phyloP scores from a whole-genome alignment of 2,888 invertebrate species.

The Peribatodes rhomboidaria region DNA sequence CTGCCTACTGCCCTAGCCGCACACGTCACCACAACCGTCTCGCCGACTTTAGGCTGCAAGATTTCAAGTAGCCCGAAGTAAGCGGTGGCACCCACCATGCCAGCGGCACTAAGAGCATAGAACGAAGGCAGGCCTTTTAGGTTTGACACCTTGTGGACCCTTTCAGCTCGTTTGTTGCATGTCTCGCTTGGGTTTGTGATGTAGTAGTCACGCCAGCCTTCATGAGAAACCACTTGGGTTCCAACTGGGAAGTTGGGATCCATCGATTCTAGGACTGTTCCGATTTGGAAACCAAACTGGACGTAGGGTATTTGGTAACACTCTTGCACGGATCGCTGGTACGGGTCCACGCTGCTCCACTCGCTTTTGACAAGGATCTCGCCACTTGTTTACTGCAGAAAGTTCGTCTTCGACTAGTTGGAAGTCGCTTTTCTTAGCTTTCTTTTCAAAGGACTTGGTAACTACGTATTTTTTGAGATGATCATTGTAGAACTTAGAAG shows the following conservation, averaged over 20 bases:
- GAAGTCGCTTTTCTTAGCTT: slow-evolving; percentile 86
- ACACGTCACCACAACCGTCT: background rate
- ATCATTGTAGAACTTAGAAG: slow-evolving; percentile 64
- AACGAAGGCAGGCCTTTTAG: background rate
- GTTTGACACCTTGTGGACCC: background rate
- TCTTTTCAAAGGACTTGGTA: slow-evolving; percentile 84
- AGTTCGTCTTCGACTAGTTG: slow-evolving; percentile 87
- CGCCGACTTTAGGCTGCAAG: background rate
- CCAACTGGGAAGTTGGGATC: slow-evolving; percentile 85
- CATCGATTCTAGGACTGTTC: slow-evolving; percentile 67
- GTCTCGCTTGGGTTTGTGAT: slow-evolving; percentile 22
- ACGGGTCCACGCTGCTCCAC: slow-evolving; percentile 67
- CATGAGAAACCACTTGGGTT: slow-evolving; percentile 83
- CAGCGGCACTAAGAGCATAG: background rate
- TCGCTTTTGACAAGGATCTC: slow-evolving; percentile 66
- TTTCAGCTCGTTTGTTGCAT: background rate
- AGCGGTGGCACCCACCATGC: slow-evolving; percentile 3
- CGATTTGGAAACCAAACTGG: slow-evolving; percentile 45
- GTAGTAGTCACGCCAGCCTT: slow-evolving; percentile 88
- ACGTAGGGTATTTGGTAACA: slow-evolving; percentile 19
- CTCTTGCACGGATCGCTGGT: slow-evolving; percentile 30
- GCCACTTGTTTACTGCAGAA: slow-evolving; percentile 85
- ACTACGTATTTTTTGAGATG: slow-evolving; percentile 86
- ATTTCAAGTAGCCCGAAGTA: slow-evolving; percentile 51
- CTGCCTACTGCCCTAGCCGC: background rate